Evolutionary conservation across 1,140 invertebrate genomes (phyloP).

Genomic region (Parapsyche elsis): DNA sequence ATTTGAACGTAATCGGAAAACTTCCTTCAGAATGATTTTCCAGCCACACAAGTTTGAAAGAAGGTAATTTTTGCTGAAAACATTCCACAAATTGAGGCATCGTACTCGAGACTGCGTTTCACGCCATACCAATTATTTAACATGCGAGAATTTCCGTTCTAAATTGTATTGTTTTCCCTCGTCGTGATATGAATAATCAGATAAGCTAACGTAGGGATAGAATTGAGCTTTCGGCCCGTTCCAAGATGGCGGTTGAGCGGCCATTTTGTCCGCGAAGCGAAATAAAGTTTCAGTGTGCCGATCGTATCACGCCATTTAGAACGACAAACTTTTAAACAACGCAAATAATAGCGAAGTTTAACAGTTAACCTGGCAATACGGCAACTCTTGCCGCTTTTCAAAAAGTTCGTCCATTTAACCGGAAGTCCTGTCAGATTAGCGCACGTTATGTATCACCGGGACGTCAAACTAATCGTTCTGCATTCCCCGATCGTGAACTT

Average conservation of each 20-base stretch:
- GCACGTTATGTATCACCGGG: slow-evolving; percentile 12
- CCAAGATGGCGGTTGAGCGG: not conserved
- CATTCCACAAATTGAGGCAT: too few species aligned
- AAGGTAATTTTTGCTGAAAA: too few species aligned
- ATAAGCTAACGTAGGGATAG: too few species aligned
- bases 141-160: too few species aligned
- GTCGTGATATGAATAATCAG: too few species aligned
- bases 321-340: slow-evolving; percentile 29
- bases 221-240: too few species aligned
- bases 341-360: slow-evolving; percentile 32
- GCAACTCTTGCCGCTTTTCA: slow-evolving; percentile 10
- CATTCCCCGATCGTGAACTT: not conserved
- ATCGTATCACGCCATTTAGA: slow-evolving; percentile 2
- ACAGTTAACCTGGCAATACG: not conserved
- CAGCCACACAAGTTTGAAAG: too few species aligned
- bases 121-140: too few species aligned
- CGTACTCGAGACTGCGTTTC: too few species aligned
- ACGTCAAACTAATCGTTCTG: not conserved
- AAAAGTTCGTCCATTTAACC: slow-evolving; percentile 27
- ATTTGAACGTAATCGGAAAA: too few species aligned
- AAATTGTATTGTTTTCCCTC: too few species aligned
- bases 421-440: slow-evolving; percentile 2
- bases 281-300: not conserved
- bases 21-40: too few species aligned
- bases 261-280: slow-evolving; percentile 11